A percentile compares a stretch with the other conserved stretches of the same genome.
phyloP scores from a whole-genome alignment of 2,888 invertebrate genomes.

The Cacoxenus indagator region DNA sequence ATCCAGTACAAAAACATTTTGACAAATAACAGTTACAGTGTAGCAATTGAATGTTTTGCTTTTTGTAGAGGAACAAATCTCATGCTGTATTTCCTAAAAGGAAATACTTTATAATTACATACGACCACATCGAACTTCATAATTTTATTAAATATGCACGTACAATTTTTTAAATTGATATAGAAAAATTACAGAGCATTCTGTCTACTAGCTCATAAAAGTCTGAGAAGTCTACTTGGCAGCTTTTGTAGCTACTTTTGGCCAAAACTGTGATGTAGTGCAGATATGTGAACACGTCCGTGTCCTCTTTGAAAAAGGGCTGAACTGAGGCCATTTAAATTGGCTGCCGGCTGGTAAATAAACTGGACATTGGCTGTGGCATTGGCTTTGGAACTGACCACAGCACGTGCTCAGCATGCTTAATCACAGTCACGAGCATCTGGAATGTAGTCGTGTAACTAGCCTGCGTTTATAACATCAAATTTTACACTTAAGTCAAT shows the following conservation, averaged over 20 bases:
- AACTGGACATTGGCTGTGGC: not conserved
- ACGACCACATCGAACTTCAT: constrained; percentile 29
- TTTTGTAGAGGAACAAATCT: too few relatives aligned
- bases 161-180: constrained; percentile 59
- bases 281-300: not conserved
- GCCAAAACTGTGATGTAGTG: not conserved
- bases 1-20: too few relatives aligned
- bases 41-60: too few relatives aligned
- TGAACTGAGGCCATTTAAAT: constrained; percentile 6
- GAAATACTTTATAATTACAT: too few relatives aligned
- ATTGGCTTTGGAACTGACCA: not conserved
- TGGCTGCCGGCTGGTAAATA: constrained; percentile 5
- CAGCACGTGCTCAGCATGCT: constrained; percentile 58
- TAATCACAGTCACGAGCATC: constrained; percentile 46
- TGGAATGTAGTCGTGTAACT: not conserved
- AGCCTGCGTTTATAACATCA: too few relatives aligned
- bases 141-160: constrained; percentile 57
- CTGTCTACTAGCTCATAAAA: not conserved
- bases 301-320: not conserved
- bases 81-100: too few relatives aligned
- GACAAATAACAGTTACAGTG: too few relatives aligned
- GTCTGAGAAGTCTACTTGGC: not conserved
- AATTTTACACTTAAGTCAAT: too few relatives aligned
- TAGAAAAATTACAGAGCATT: constrained; percentile 47
- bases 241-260: not conserved